Evolutionary conservation across 2,888 invertebrate species (phyloP).

Genomic region (Portevinia maculata): DNA sequence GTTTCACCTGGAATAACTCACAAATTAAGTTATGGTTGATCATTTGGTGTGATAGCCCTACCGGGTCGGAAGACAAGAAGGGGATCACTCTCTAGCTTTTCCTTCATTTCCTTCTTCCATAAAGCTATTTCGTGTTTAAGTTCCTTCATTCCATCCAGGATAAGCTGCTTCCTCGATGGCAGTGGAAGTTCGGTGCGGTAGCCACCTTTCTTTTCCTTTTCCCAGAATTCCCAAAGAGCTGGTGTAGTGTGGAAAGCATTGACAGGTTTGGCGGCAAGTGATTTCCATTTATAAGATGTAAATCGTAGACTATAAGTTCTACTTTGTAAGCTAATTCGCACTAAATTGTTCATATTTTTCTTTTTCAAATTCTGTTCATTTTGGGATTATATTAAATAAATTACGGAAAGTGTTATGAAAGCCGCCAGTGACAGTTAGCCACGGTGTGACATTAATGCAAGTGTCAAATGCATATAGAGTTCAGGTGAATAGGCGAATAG

Average conservation of each 20-base stretch:
- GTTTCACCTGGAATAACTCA: slow-evolving; percentile 85
- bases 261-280: neutral
- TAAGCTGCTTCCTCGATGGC: slow-evolving; percentile 84
- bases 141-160: slow-evolving; percentile 87
- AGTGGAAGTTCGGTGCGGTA: slow-evolving; percentile 79
- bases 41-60: slow-evolving; percentile 75
- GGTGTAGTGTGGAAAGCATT: slow-evolving; percentile 78
- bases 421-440: slow-evolving; percentile 16
- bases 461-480: slow-evolving; percentile 1
- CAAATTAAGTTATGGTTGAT: no score
- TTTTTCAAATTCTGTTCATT: slow-evolving; percentile 28
- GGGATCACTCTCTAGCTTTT: slow-evolving; percentile 86
- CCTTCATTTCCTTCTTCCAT: slow-evolving; percentile 87
- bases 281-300: slow-evolving; percentile 16
- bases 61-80: slow-evolving; percentile 84
- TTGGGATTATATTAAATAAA: neutral
- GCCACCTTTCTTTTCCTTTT: slow-evolving; percentile 81
- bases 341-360: slow-evolving; percentile 49
- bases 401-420: slow-evolving; percentile 31
- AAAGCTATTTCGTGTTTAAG: slow-evolving; percentile 87
- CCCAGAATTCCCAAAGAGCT: slow-evolving; percentile 80
- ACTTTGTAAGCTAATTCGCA: slow-evolving; percentile 22
- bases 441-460: neutral
- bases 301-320: slow-evolving; percentile 4
- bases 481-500: neutral